phyloP scores from a whole-genome alignment of 2,888 invertebrate species.

The Myopa tessellatipennis region DNA sequence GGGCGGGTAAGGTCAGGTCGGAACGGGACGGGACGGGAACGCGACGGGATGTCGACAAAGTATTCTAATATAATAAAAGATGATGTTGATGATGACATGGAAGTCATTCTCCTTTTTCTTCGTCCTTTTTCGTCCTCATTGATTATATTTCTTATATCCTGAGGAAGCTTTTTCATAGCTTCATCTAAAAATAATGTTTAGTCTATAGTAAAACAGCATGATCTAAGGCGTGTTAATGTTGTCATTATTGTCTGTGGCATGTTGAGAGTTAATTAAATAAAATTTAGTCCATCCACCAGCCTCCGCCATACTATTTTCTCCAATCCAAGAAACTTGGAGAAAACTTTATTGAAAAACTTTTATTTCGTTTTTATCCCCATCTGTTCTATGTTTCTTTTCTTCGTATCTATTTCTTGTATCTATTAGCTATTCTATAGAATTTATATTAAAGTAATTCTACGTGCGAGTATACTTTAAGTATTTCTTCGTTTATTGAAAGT shows the following conservation, averaged over 20 bases:
- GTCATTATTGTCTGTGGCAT: constrained; percentile 1
- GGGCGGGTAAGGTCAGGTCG: background rate
- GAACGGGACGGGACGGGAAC: too few relatives aligned
- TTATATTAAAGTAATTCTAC: too few relatives aligned
- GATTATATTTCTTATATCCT: background rate
- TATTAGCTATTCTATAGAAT: too few relatives aligned
- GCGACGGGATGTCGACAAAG: too few relatives aligned
- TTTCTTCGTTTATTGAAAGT: too few relatives aligned
- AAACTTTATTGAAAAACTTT: background rate
- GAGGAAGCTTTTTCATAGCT: background rate
- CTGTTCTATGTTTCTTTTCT: background rate
- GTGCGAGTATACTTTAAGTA: too few relatives aligned
- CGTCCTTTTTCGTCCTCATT: background rate
- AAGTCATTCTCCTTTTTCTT: background rate
- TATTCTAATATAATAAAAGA: background rate
- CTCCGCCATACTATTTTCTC: too few relatives aligned
- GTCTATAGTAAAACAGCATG: background rate
- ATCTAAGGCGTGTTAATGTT: background rate
- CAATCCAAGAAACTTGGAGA: background rate
- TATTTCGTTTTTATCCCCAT: background rate
- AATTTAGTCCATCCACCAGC: too few relatives aligned
- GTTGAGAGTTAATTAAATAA: constrained; percentile 1
- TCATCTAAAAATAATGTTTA: background rate
- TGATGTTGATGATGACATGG: background rate
- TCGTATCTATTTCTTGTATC: too few relatives aligned